Evolutionary conservation across 2,888 invertebrate species (phyloP), one percentile per base, ranked within the genome.

Genomic region (Litoditis marina): DNA sequence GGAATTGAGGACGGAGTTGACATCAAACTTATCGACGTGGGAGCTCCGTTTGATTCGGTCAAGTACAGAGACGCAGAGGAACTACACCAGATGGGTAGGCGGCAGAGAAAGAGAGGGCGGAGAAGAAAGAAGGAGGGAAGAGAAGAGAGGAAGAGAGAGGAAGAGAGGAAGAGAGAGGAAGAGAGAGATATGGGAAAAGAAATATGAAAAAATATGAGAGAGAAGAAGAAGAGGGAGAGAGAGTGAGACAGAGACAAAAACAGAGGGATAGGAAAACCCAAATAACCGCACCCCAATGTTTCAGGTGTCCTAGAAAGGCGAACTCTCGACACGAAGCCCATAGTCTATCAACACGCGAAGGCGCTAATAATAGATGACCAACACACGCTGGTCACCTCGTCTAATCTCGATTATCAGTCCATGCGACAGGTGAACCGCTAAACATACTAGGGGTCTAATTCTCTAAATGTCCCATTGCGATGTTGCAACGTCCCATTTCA

Each of bases 401-500:
- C 51, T 27, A 51, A 51, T 51, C 30, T 51, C 13, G 51, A 51
- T 27, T 28, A 51, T 51, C 31, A 28, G 19, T 51, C 51, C n/a
- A 19, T 51, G 8, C 51, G 30, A 22, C 51, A 51, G 28, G 51
- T 51, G 16, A 51, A 30, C 19, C 8, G 8, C 13, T 30, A 28
- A 30, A 11, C 19, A 51, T n/a, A n/a, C n/a, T n/a, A n/a, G n/a
- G n/a, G n/a, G n/a, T n/a, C n/a, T n/a, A n/a, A n/a, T n/a, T n/a
- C n/a, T n/a, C n/a, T n/a, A n/a, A n/a, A n/a, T n/a, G n/a, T n/a
- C n/a, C n/a, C n/a, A n/a, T n/a, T n/a, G n/a, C n/a, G n/a, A n/a
- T n/a, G n/a, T n/a, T n/a, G n/a, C n/a, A n/a, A n/a, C n/a, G n/a
- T n/a, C n/a, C n/a, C n/a, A n/a, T n/a, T n/a, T n/a, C n/a, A n/a